Conservation (phyloP, 2,888 invertebrate genomes). For the Labia minor region DNA sequence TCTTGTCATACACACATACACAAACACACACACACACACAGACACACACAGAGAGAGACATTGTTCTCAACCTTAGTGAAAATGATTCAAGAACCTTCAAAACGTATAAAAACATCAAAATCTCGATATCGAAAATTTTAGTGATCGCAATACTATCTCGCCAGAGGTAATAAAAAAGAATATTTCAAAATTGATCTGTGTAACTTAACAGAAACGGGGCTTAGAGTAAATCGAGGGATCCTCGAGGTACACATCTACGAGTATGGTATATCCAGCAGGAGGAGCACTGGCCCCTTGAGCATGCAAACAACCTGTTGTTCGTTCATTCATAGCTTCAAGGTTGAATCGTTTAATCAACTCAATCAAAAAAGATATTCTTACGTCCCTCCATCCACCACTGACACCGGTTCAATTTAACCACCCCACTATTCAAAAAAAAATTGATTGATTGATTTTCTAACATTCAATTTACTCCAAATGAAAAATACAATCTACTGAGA, state of each 20-base stretch:
- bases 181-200: background rate
- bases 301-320: background rate
- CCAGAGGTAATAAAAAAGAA: no score
- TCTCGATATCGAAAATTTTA: no score
- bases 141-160: no score
- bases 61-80: no score
- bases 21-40: no score
- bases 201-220: background rate
- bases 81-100: no score
- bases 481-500: no score
- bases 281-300: background rate
- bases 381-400: background rate
- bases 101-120: no score
- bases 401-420: background rate
- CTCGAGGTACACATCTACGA: background rate
- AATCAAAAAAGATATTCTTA: background rate
- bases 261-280: background rate
- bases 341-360: conserved; percentile 13
- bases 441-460: no score
- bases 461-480: no score
- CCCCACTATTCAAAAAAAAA: background rate
- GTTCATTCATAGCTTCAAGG: background rate
- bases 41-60: no score
- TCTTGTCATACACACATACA: no score
- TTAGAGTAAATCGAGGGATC: background rate